Conservation (phyloP, 2,113 vertebrate species). For the Apistogramma diplotaenia region DNA sequence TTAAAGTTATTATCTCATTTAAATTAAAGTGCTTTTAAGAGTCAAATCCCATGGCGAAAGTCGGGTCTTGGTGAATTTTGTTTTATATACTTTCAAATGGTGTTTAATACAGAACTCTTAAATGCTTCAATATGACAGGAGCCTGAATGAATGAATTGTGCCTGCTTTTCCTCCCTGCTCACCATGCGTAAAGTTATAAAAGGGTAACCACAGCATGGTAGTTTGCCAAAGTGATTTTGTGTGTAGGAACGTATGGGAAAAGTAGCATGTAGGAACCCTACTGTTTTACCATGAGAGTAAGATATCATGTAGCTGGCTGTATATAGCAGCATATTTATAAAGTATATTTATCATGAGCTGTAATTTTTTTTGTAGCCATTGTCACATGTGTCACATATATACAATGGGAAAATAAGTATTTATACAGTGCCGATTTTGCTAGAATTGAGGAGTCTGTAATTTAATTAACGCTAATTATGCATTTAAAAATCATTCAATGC, state of each 20-base stretch:
- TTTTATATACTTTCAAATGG: slow-evolving; percentile 50
- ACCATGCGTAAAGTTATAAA: slow-evolving; percentile 46
- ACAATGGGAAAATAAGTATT: too few species aligned
- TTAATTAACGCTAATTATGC: too few species aligned
- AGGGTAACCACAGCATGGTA: slow-evolving; percentile 33
- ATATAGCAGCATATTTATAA: too few species aligned
- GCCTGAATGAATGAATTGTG: not conserved
- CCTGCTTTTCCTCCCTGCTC: slow-evolving; percentile 39
- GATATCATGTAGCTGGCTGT: slow-evolving; percentile 19
- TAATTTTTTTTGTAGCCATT: too few species aligned
- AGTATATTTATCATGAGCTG: too few species aligned
- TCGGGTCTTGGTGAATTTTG: slow-evolving; percentile 14
- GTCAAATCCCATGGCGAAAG: slow-evolving; percentile 26
- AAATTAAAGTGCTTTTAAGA: slow-evolving; percentile 21
- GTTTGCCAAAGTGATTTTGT: slow-evolving; percentile 44
- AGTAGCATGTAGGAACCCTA: slow-evolving; percentile 4
- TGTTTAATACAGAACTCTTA: slow-evolving; percentile 37
- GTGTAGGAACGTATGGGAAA: slow-evolving; percentile 27
- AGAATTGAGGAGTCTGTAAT: too few species aligned
- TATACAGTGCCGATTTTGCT: too few species aligned
- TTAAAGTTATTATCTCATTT: slow-evolving; percentile 43
- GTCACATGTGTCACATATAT: too few species aligned
- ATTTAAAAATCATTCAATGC: too few species aligned
- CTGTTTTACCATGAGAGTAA: slow-evolving; percentile 12
- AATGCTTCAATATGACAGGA: slow-evolving; percentile 55